Base-by-base conservation (phyloP, 2,797 vertebrate species). In the Thalassophryne amazonica region DNA sequence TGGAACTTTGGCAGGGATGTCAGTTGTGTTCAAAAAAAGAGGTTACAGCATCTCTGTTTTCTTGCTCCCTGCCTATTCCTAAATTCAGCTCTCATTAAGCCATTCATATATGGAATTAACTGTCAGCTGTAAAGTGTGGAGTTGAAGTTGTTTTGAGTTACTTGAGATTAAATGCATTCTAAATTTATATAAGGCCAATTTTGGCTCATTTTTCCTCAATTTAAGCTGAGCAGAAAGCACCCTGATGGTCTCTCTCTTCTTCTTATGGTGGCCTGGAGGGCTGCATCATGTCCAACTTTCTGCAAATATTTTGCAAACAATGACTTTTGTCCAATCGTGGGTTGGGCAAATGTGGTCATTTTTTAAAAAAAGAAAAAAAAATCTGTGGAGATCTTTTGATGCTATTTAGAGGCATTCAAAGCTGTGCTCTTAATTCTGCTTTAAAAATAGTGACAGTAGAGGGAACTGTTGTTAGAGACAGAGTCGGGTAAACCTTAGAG, bases 271-370 rank as follows among this genome's bases (percentile, higher is more conserved):
- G 38, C 4, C 4, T 33, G 22, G 10, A 40, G 21, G 28, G 59
- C 53, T 33, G 27, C 14, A 16, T 16, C 12, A 18, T 12, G 41
- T 49, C 15, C 20, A 48, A 9, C 29, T 57, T n/a, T 41, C 5
- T 60, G 14, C 14, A 47, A 41, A 34, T 32, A 5, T 4, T 36
- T 63, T 49, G 22, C 35, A 62, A 71, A 40, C 46, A 60, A 9
- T 21, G n/a, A n/a, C n/a, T n/a, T n/a, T n/a, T 30, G 24, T 63
- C 58, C 24, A 33, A 23, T 25, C 43, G 22, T 29, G 15, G 13
- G 25, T 33, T 53, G 28, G 15, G 39, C 13, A 20, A 41, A 36
- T 36, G 24, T 17, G 45, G 47, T 37, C 10, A 36, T 6, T 37
- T 32, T 51, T n/a, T n/a, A n/a, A n/a, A n/a, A n/a, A n/a, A 6